Evolutionary conservation across 2,888 invertebrate species (phyloP).

Genomic region (Leucophenga maculata): DNA sequence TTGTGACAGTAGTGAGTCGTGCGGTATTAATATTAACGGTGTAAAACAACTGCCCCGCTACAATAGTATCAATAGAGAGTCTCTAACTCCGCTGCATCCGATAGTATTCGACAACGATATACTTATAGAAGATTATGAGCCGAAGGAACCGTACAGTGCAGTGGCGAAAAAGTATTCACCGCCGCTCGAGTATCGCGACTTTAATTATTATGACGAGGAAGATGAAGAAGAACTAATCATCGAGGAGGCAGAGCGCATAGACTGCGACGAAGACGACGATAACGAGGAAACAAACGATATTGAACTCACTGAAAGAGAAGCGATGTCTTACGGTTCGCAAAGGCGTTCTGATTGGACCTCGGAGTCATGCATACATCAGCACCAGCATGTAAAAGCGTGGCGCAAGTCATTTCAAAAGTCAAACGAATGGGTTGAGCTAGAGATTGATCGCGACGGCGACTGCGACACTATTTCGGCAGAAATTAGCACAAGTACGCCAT

Average conservation of each 20-base stretch:
- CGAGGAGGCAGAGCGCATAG: conserved; percentile 22
- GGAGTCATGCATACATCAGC: neutral
- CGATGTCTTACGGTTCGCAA: neutral
- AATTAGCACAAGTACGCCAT: neutral
- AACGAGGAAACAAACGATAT: conserved; percentile 31
- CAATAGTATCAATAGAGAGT: neutral
- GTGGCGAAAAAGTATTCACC: conserved; percentile 64
- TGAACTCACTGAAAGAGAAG: conserved; percentile 28
- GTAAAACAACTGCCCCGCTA: neutral
- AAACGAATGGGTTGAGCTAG: conserved; percentile 15
- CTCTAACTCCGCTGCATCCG: conserved; percentile 20
- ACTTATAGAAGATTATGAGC: conserved; percentile 20
- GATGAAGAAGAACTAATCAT: conserved; percentile 36
- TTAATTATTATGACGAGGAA: conserved; percentile 59
- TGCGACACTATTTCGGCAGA: conserved; percentile 32
- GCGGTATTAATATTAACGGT: neutral
- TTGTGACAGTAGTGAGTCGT: conserved; percentile 31
- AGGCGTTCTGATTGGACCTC: neutral
- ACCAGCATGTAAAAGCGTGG: neutral
- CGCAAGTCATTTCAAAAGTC: neutral
- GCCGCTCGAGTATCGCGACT: conserved; percentile 64
- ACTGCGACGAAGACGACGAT: conserved; percentile 46
- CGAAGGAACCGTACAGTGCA: conserved; percentile 58
- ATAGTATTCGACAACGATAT: conserved; percentile 31
- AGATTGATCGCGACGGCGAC: conserved; percentile 18